Evolutionary conservation across 2,797 vertebrate species (phyloP), one percentile per base, ranked within the genome.

Genomic region (Spinus olivaceus): DNA sequence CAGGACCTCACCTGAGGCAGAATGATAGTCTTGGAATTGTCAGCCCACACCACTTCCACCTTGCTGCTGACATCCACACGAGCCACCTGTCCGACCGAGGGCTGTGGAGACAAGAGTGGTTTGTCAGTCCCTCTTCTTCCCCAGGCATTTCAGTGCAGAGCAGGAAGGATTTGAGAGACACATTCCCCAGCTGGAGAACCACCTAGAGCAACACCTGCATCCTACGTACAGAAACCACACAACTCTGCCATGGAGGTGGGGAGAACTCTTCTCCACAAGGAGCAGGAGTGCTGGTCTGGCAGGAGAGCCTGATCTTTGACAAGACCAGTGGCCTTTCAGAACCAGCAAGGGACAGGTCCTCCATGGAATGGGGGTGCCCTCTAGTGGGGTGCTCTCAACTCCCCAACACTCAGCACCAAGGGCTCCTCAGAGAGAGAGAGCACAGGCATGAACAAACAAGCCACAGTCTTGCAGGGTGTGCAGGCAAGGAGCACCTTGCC

Each of bases 21-120:
- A 94, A 99, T 99, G 81, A 99, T 98, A 79, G 99, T 99, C 98
- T 98, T 99, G 4, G 99, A 99, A 96, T 99, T 99, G 96, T 99
- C 99, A 5, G 99, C 99, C 99, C 99, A 99, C 50, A 99, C 99
- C 81, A 99, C 99, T 96, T 99, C 99, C 96, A 99, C 99, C 95
- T 99, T 99, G 96, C 99, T 99, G 98, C 98, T 99, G 94, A 99
- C 97, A 47, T 99, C 99, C 95, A 99, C 99, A 2, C 99, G 98
- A 95, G 98, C 99, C 94, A 99, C 99, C 92, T 99, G 99, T 56
- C 99, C 99, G 0, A 99, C 99, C 0, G 99, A 99, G 1, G 99
- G 99, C 99, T 99, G 97, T 33, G 56, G 79, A 95, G 91, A 92
- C 21, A 72, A 82, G 44, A 94, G 42, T 2, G 18, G 22, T 33